Base-by-base conservation (phyloP, 2,888 invertebrate species). In the Apotomis capreana region DNA sequence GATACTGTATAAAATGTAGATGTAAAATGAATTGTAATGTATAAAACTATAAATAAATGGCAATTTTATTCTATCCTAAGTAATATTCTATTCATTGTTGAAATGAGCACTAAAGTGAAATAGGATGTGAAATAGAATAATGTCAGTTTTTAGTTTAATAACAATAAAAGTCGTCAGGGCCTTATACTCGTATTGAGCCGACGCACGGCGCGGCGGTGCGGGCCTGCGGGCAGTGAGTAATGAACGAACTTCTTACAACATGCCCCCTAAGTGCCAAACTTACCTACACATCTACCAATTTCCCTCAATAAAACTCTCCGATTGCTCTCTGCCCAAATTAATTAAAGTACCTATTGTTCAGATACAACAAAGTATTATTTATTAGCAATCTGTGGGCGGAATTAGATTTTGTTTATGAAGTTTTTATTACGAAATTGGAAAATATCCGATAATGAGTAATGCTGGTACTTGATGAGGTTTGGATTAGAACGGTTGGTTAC, bases 251-350 rank as follows among this genome's bases (percentile, higher is more conserved):
- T 76, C 62, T 58, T 67, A 57, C 67, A 71, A 74, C 72, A 69
- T 52, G 62, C 54, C 65, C 65, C 46, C 65, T 58, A 71, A 74
- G 72, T 68, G 74, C 64, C 67, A 68, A 76, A 74, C 76, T 77
- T 75, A 74, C 76, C 76, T 75, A 62, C 49, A 67, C 70, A 74
- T 74, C 61, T 61, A 52, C 73, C 75, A 74, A 73, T 75, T 76
- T 77, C 74, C 72, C 71, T 70, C 68, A 70, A 75, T 74, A 74
- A 76, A 74, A 67, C 68, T 74, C 69, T 68, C 54, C 15, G 49
- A 59, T 69, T 65, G 69, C 72, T 59, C 12, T 65, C 26, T 49
- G 52, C 65, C 57, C 69, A 68, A 73, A 73, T 74, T 76, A 74
- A 59, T 68, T 59, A 52, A 59, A 68, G 15, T 51, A 37, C 58